Percentiles rank a stretch among this genome's conserved stretches.
Evolutionary conservation across 2,888 invertebrate species (phyloP).

Genomic region (Tetragonula carbonaria): DNA sequence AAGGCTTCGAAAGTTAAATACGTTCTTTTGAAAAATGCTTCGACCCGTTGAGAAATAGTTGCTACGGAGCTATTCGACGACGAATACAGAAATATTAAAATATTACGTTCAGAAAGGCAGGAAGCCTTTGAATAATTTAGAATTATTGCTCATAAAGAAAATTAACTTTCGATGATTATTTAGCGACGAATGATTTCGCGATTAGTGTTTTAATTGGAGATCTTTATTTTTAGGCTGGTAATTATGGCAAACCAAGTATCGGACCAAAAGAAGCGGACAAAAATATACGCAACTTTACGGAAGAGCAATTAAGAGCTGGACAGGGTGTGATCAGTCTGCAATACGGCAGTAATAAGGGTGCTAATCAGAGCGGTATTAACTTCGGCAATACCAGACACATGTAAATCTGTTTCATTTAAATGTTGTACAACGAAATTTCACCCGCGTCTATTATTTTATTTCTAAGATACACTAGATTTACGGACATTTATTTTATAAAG

Average conservation of each 20-base stretch:
- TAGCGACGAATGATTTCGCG: background rate
- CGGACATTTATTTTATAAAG: constrained; percentile 10
- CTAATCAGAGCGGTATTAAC: constrained; percentile 97
- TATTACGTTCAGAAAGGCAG: background rate
- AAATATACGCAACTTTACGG: constrained; percentile 96
- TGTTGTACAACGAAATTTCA: constrained; percentile 28
- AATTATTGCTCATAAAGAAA: background rate
- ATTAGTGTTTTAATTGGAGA: background rate
- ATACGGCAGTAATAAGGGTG: constrained; percentile 99
- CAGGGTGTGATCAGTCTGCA: constrained; percentile 97
- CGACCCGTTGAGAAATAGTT: background rate
- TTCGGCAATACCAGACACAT: constrained; percentile 99
- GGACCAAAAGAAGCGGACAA: constrained; percentile 98
- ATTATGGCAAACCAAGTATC: constrained; percentile 93
- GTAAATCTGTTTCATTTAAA: constrained; percentile 86
- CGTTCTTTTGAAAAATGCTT: background rate
- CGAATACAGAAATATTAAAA: background rate
- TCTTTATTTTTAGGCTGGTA: constrained; percentile 86
- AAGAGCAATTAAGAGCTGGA: constrained; percentile 96
- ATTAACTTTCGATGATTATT: background rate
- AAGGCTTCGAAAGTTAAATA: background rate
- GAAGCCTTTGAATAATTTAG: background rate
- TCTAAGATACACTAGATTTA: constrained; percentile 57
- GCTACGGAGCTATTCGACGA: background rate
- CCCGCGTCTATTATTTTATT: constrained; percentile 54